Base-by-base conservation (phyloP, 2,113 vertebrate genomes). In the Uropsilus gracilis region DNA sequence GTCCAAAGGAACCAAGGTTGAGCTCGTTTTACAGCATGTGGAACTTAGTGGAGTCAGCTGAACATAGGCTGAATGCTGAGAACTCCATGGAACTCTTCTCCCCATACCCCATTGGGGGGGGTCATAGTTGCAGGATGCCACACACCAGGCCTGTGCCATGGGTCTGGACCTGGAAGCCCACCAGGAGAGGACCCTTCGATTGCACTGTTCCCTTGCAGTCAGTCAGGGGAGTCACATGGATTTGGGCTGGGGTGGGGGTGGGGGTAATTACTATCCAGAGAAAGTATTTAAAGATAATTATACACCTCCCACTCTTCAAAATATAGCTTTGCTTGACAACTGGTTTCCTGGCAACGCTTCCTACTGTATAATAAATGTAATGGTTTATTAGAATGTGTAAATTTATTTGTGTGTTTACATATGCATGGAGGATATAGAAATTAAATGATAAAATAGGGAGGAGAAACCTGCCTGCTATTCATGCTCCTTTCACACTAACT, bases 251-350 rank as follows among this genome's bases (percentile, higher is more conserved):
- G 94, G n/a, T 37, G 91, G 95, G 95, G 90, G 91, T 97, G 96
- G 94, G 97, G 94, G 97, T 98, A 98, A 98, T 98, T 98, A 98
- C 97, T 98, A 98, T 97, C 97, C 95, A 97, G 94, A 96, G 97
- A 98, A 97, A 98, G 98, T 98, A 98, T 98, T 98, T 98, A 98
- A 98, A 98, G 98, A 97, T 98, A 98, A 98, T 98, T 98, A 98
- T 94, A 98, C 96, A 98, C 98, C 97, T 98, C 97, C 98, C 95
- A 98, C 97, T 97, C 97, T 96, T 98, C 97, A 98, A 97, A 98
- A 98, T 97, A 98, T 96, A 98, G 98, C 98, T 97, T 93, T 97
- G 98, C 98, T 97, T 98, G 98, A 98, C 98, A 98, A 98, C 97
- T 94, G 96, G 98, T 98, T 97, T 98, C 98, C 97, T 98, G 96